Percentiles rank a stretch among this genome's conserved stretches.
phyloP scores from a whole-genome alignment of 2,888 invertebrate species.

The Ametastegia equiseti region DNA sequence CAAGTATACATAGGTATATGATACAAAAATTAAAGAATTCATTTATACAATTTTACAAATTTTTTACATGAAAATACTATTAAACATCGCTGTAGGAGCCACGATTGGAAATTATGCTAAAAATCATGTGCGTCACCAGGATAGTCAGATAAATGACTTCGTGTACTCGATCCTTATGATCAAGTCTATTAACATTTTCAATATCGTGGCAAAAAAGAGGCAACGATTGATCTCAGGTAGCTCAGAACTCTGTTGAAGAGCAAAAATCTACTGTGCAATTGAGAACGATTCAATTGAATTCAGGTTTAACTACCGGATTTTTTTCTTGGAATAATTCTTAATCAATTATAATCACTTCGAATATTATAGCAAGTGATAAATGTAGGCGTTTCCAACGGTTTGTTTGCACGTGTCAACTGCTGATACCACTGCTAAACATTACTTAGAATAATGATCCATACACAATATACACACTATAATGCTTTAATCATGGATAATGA shows the following conservation, averaged over 20 bases:
- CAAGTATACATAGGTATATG: too few species aligned
- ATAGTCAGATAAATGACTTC: background rate
- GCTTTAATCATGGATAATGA: background rate
- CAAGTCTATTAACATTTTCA: too few species aligned
- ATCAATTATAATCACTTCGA: background rate
- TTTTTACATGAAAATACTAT: background rate
- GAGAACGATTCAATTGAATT: background rate
- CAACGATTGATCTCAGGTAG: too few species aligned
- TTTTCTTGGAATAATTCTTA: background rate
- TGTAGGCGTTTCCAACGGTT: background rate
- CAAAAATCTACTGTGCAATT: background rate
- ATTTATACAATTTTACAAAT: conserved; percentile 37
- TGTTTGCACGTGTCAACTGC: background rate
- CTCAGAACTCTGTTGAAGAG: background rate
- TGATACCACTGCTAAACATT: background rate
- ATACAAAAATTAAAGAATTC: conserved; percentile 1
- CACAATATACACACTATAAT: background rate
- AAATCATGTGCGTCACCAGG: conserved; percentile 17
- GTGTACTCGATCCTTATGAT: too few species aligned
- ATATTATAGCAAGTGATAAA: background rate
- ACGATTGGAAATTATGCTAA: background rate
- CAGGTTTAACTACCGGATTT: background rate
- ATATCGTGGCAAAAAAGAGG: too few species aligned
- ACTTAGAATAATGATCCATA: background rate
- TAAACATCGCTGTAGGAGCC: conserved; percentile 4